These are phyloP conservation scores for Columba livia DNA, from an alignment of 2,113 vertebrate genomes.

Conservation along the genomic window DNA sequence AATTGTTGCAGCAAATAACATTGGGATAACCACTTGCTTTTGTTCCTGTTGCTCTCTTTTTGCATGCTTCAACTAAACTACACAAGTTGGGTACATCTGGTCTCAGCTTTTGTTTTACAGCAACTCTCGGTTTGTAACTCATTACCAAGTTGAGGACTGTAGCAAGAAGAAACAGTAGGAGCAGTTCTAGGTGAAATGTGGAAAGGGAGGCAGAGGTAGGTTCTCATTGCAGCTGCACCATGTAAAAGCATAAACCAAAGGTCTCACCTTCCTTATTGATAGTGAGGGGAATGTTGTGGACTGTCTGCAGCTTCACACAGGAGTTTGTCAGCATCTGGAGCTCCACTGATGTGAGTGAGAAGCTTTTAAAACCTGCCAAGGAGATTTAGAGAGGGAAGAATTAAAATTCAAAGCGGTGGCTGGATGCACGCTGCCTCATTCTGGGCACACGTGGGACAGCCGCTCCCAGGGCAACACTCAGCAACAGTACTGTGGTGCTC, in stretches of 20 bases:
- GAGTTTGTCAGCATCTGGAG: constrained; percentile 97
- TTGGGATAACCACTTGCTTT: background rate
- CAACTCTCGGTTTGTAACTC: background rate
- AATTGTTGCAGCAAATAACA: background rate
- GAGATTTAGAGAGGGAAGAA: background rate
- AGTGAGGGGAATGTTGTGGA: constrained; percentile 92
- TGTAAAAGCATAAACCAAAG: background rate
- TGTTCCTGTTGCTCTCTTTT: background rate
- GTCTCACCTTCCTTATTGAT: constrained; percentile 91
- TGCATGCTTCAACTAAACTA: background rate
- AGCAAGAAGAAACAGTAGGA: background rate
- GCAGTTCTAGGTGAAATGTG: background rate
- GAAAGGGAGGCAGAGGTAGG: background rate
- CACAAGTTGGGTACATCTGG: background rate
- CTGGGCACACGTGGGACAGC: background rate
- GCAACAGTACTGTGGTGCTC: rapidly evolving
- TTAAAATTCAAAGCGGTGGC: background rate
- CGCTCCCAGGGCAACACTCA: background rate
- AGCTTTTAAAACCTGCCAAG: constrained; percentile 88
- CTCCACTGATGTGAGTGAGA: constrained; percentile 91
- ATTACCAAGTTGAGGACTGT: background rate
- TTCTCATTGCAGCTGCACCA: background rate
- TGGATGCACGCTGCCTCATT: background rate
- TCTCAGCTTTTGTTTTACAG: background rate
- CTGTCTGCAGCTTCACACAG: constrained; percentile 96